Conservation (phyloP, 2,797 vertebrate species). For the Glyptemys insculpta region DNA sequence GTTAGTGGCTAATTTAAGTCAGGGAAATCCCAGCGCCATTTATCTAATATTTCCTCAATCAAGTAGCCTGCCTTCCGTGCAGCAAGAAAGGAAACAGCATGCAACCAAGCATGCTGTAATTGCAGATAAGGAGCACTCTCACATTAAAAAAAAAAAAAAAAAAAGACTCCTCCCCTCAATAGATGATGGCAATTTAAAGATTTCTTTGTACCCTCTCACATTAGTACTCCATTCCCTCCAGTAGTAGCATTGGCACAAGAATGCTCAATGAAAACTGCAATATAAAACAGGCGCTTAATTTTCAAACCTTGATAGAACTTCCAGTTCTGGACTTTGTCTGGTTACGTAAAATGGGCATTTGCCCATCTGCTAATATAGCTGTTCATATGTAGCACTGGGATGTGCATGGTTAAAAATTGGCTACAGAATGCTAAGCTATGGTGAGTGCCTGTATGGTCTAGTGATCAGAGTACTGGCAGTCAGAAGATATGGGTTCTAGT, state of each 20-base stretch:
- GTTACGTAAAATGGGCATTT: background rate
- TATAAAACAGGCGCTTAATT: background rate
- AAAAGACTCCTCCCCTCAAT: background rate
- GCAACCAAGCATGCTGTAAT: background rate
- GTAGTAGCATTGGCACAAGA: background rate
- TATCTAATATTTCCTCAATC: slow-evolving; percentile 55
- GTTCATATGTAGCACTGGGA: background rate
- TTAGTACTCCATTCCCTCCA: background rate
- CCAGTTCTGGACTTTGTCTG: background rate
- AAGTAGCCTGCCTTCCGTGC: background rate
- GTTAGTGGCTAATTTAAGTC: slow-evolving; percentile 55
- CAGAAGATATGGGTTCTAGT: background rate
- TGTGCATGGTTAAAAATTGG: background rate
- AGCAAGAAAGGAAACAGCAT: slow-evolving; percentile 28
- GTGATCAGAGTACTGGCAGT: background rate
- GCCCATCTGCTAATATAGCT: background rate
- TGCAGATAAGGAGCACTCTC: slow-evolving; percentile 4
- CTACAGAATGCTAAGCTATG: background rate
- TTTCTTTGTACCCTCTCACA: background rate
- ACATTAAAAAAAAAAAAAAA: background rate
- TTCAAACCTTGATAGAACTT: background rate
- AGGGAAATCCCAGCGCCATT: slow-evolving; percentile 56
- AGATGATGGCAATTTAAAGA: background rate
- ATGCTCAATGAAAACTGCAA: background rate
- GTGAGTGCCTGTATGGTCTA: background rate